Base-by-base conservation (phyloP, 2,888 invertebrate species). In the Sesia bembeciformis region DNA sequence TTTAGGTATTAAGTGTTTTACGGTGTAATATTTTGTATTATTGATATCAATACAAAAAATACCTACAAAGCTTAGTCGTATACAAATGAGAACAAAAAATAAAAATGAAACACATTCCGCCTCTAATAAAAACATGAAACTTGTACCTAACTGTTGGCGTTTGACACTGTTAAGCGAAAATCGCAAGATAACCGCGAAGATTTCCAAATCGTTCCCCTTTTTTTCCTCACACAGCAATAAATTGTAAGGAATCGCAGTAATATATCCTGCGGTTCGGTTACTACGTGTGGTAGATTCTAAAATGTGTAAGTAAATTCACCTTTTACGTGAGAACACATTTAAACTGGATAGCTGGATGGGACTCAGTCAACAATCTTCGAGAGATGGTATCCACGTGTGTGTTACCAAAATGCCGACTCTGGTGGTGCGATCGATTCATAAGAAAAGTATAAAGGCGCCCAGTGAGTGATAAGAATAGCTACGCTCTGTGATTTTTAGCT, bases 221-320 rank as follows among this genome's bases (percentile, higher is more conserved):
- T 66, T 64, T 65, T 23, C 23, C 61, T 59, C 63, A 56, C 62
- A 58, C 59, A 52, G 62, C 61, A 60, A 65, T 67, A 67, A 65
- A 67, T 67, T 62, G 58, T 61, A 58, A 61, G 60, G 58, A 65
- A 67, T 64, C 63, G 65, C 59, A 56, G 64, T 58, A 65, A 67
- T 67, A 65, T 63, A 64, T 67, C 62, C 58, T 56, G 58, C 51
- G 60, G 62, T 59, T 63, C 61, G 63, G 61, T 61, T 61, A 61
- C 64, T 63, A 64, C 64, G 64, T 62, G 64, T 56, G 58, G 58
- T 61, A 60, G 60, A 58, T 62, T 60, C 60, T 59, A 58, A 59
- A 61, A 62, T 62, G 55, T 60, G 55, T 60, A 60, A 60, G 60
- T 58, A 62, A 60, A 61, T 61, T 62, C 61, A 57, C 54, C 60